A percentile compares a stretch with the other conserved stretches of the same genome.
Evolutionary conservation across 2,113 vertebrate genomes (phyloP).

Genomic region (Psittacara wagleri): DNA sequence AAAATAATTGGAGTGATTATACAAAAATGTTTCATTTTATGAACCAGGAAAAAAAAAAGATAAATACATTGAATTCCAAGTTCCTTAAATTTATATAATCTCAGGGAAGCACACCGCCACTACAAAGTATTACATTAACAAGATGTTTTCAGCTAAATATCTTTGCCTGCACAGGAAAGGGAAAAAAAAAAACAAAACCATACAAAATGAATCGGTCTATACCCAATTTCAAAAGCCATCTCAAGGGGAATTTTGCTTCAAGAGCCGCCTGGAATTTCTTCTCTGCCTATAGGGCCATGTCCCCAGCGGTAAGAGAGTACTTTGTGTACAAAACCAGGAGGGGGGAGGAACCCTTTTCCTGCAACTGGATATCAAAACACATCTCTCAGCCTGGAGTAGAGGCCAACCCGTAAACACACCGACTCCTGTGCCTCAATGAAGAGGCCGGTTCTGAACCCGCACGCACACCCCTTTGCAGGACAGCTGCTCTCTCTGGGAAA

Average conservation of each 20-base stretch:
- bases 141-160: neutral
- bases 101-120: neutral
- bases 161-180: neutral
- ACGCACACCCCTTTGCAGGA: neutral
- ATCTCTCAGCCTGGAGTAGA: neutral
- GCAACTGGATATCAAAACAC: conserved; percentile 67
- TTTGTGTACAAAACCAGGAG: conserved; percentile 40
- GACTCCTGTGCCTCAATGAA: conserved; percentile 50
- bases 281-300: conserved; percentile 15
- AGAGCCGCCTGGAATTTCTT: conserved; percentile 34
- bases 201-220: neutral
- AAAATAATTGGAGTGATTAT: neutral
- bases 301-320: conserved; percentile 52
- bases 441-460: neutral
- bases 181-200: too few relatives aligned
- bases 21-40: neutral
- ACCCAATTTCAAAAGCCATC: neutral
- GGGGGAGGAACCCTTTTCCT: conserved; percentile 42
- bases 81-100: neutral
- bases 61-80: neutral
- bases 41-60: neutral
- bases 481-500: conserved; percentile 70
- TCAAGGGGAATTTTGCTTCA: conserved; percentile 14
- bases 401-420: conserved; percentile 28
- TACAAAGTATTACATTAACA: neutral